Conservation (phyloP, 2,888 invertebrate genomes). For the Papilio demoleus region DNA sequence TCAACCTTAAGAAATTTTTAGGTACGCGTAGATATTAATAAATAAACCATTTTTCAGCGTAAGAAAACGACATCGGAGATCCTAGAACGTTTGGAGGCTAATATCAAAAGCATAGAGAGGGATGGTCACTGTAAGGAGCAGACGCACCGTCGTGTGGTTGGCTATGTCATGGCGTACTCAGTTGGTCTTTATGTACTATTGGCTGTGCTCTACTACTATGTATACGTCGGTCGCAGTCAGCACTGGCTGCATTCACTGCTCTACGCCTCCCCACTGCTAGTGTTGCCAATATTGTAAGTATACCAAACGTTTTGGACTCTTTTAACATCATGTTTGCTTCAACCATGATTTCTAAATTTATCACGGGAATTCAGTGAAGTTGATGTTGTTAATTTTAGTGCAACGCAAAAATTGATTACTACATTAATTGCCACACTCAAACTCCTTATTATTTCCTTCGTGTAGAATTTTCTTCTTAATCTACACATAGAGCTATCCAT, state of each 20-base stretch:
- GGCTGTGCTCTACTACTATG: constrained; percentile 90
- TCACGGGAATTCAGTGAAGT: no score
- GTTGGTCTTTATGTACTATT: constrained; percentile 88
- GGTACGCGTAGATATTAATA: not conserved
- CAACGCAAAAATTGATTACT: no score
- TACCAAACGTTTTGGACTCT: no score
- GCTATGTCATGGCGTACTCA: constrained; percentile 88
- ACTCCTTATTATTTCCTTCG: no score
- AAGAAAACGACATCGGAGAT: constrained; percentile 77
- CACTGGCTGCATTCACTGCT: constrained; percentile 87
- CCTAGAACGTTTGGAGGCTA: constrained; percentile 89
- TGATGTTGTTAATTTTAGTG: no score
- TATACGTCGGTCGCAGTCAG: constrained; percentile 90
- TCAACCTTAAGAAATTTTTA: not conserved
- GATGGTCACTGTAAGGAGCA: constrained; percentile 91
- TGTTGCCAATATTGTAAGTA: constrained; percentile 93
- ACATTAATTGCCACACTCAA: no score
- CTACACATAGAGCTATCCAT: no score
- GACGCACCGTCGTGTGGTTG: constrained; percentile 91
- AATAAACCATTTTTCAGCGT: constrained; percentile 60
- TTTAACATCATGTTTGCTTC: no score
- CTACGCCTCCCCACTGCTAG: constrained; percentile 90
- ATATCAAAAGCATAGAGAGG: constrained; percentile 91
- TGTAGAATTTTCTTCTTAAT: no score
- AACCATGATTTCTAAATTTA: no score